A percentile compares a stretch with the other conserved stretches of the same genome.
phyloP scores from a whole-genome alignment of 2,113 vertebrate genomes.

The Phyllostomus discolor region DNA sequence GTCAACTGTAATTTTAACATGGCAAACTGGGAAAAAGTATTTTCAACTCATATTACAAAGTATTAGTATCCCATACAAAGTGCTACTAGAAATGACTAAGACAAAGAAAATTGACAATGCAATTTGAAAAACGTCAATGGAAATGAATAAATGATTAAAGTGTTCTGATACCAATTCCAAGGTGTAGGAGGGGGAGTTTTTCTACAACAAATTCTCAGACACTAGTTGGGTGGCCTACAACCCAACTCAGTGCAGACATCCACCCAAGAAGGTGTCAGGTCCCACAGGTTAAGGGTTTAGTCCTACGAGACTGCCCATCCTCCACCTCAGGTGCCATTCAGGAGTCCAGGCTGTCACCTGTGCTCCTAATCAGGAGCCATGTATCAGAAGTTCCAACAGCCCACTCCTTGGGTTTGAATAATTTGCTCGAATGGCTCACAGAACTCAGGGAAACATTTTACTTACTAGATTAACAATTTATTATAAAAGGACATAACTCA shows the following conservation, averaged over 20 bases:
- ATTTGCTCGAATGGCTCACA: background rate
- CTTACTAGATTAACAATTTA: background rate
- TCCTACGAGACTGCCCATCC: background rate
- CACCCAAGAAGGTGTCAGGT: background rate
- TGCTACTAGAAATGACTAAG: background rate
- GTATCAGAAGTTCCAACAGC: background rate
- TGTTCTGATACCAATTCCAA: background rate
- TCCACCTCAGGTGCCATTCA: background rate
- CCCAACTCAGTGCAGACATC: background rate
- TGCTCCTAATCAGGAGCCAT: background rate
- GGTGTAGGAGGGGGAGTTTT: background rate
- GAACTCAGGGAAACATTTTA: background rate
- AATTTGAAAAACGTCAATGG: background rate
- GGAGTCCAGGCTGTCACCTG: background rate
- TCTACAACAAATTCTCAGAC: background rate
- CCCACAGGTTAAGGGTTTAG: background rate
- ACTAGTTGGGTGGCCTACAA: background rate
- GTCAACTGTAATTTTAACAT: background rate
- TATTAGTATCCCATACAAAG: background rate
- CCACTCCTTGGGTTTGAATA: background rate
- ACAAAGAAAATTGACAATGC: background rate
- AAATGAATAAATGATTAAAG: background rate
- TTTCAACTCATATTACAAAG: conserved; percentile 6
- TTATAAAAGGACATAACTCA: background rate
- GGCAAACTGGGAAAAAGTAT: background rate